A percentile compares a stretch with the other conserved stretches of the same genome.
Evolutionary conservation across 2,888 invertebrate genomes (phyloP).

Genomic region (Aporophyla nigra): DNA sequence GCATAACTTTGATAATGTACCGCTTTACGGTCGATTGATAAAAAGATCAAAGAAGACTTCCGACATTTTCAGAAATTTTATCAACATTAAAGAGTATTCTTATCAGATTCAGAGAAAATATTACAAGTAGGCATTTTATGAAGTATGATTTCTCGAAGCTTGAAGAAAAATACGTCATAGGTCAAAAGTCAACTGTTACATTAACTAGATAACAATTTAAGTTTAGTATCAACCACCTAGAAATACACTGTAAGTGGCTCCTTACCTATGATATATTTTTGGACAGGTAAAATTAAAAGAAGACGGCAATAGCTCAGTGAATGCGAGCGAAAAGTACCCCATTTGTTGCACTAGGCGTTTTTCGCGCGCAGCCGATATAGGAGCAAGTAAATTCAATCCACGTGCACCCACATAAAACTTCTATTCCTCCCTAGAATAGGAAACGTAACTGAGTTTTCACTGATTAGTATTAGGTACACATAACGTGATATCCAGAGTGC

Average conservation of each 20-base stretch:
- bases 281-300: not conserved
- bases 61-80: not conserved
- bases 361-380: not conserved
- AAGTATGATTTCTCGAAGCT: not conserved
- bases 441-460: too few relatives aligned
- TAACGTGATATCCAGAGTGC: too few relatives aligned
- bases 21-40: conserved; percentile 21
- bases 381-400: conserved; percentile 5
- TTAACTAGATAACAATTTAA: not conserved
- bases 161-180: not conserved
- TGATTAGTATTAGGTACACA: too few relatives aligned
- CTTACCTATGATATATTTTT: not conserved
- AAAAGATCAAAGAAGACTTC: conserved; percentile 3
- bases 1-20: conserved; percentile 8
- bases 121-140: not conserved
- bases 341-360: not conserved
- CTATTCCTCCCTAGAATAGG: not conserved
- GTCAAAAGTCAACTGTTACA: not conserved
- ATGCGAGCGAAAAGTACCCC: not conserved
- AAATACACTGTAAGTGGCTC: not conserved
- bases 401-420: not conserved
- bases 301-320: not conserved
- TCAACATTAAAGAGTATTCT: not conserved
- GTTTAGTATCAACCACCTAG: not conserved
- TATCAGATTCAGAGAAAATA: conserved; percentile 13